Conservation (phyloP, 2,113 vertebrate species). For the Proterorhinus semilunaris region DNA sequence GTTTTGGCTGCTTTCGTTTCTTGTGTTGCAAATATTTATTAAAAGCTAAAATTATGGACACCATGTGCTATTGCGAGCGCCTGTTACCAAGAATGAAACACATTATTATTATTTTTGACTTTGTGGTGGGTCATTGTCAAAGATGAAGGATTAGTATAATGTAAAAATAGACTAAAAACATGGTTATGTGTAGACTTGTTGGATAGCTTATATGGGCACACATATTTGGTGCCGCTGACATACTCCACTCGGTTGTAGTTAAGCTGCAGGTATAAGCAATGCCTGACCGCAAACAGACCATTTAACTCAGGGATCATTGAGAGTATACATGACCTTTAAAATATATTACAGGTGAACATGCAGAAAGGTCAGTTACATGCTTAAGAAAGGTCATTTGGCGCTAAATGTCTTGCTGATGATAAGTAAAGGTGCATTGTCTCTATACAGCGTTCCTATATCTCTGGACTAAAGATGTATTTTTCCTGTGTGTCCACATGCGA, state of each 20-base stretch:
- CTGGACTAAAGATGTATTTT: too few relatives aligned
- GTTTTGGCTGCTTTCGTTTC: not conserved
- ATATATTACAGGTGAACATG: conserved; percentile 17
- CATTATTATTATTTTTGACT: not conserved
- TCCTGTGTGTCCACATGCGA: too few relatives aligned
- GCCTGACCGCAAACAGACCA: not conserved
- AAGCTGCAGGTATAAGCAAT: not conserved
- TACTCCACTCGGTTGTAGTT: not conserved
- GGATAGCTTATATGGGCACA: not conserved
- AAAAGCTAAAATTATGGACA: not conserved
- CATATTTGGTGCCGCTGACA: not conserved
- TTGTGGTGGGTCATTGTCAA: not conserved
- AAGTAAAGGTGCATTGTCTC: not conserved
- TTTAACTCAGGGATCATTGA: not conserved
- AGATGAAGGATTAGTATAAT: not conserved
- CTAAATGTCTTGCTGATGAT: not conserved
- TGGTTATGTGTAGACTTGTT: not conserved
- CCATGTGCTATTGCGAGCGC: too few relatives aligned
- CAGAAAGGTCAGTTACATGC: conserved; percentile 32
- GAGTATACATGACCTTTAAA: conserved; percentile 34
- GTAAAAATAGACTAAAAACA: not conserved
- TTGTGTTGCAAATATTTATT: not conserved
- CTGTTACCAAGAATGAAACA: not conserved
- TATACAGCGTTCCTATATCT: not conserved
- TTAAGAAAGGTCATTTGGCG: conserved; percentile 2